Evolutionary conservation across 2,888 invertebrate species (phyloP).

Genomic region (Leucophora obtusa): DNA sequence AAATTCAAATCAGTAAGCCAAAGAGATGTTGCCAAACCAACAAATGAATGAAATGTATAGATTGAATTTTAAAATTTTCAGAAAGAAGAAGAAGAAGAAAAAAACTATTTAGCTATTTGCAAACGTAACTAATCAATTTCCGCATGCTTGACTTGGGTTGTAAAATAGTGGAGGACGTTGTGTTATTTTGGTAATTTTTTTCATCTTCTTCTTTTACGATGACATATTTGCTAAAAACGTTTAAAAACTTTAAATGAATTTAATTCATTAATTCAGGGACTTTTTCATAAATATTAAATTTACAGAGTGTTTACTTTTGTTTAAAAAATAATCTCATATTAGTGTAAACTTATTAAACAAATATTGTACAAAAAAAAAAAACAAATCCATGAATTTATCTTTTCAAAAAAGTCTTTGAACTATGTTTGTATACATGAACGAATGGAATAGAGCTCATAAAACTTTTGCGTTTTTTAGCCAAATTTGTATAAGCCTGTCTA

Average conservation of each 20-base stretch:
- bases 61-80: not conserved
- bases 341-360: constrained; percentile 53
- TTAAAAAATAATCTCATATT: constrained; percentile 22
- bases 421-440: not conserved
- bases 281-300: constrained; percentile 21
- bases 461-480: not conserved
- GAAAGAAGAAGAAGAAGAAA: not conserved
- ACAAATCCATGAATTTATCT: not conserved
- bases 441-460: not conserved
- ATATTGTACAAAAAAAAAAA: constrained; percentile 31
- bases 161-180: constrained; percentile 29
- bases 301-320: constrained; percentile 18
- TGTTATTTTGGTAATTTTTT: not conserved
- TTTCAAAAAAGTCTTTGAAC: not conserved
- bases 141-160: constrained; percentile 56
- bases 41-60: constrained; percentile 20
- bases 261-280: constrained; percentile 43
- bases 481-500: not conserved
- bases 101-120: not conserved
- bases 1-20: constrained; percentile 26
- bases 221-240: constrained; percentile 22
- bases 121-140: constrained; percentile 56
- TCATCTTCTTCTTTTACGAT: constrained; percentile 1
- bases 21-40: constrained; percentile 46
- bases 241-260: constrained; percentile 8